phyloP scores from a whole-genome alignment of 2,113 vertebrate genomes.

The Gasterosteus aculeatus region DNA sequence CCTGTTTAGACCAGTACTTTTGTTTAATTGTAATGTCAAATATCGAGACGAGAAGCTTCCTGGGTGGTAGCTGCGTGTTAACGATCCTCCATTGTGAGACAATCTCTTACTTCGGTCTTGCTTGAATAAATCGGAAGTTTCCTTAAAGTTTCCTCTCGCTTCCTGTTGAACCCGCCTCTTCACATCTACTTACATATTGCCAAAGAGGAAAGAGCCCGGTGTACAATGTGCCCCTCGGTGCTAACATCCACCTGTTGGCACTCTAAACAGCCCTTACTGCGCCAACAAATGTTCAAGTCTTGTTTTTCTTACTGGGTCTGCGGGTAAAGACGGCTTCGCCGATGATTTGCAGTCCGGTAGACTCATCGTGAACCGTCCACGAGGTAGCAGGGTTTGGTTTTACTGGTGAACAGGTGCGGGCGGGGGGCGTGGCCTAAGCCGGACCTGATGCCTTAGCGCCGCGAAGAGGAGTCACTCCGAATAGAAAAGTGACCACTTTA shows the following conservation, averaged over 20 bases:
- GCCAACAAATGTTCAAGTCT: accelerated
- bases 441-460: slow-evolving; percentile 10
- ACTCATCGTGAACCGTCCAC: slow-evolving; percentile 65
- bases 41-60: background rate
- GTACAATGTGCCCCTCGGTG: background rate
- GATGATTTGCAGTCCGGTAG: slow-evolving; percentile 63
- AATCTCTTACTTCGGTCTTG: background rate
- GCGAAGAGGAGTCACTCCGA: slow-evolving; percentile 18
- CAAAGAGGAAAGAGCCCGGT: background rate
- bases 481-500: background rate
- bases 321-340: slow-evolving; percentile 37
- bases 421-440: slow-evolving; percentile 64
- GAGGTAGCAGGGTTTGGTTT: background rate
- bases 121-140: background rate
- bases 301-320: slow-evolving; percentile 22
- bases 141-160: background rate
- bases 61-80: background rate
- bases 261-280: background rate
- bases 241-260: background rate
- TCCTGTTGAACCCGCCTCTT: background rate
- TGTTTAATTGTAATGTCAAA: background rate
- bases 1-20: background rate
- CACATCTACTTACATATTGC: too few relatives aligned
- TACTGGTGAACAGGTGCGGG: slow-evolving; percentile 10
- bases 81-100: background rate